phyloP scores from a whole-genome alignment of 2,888 invertebrate genomes.

The Dioctria linearis region DNA sequence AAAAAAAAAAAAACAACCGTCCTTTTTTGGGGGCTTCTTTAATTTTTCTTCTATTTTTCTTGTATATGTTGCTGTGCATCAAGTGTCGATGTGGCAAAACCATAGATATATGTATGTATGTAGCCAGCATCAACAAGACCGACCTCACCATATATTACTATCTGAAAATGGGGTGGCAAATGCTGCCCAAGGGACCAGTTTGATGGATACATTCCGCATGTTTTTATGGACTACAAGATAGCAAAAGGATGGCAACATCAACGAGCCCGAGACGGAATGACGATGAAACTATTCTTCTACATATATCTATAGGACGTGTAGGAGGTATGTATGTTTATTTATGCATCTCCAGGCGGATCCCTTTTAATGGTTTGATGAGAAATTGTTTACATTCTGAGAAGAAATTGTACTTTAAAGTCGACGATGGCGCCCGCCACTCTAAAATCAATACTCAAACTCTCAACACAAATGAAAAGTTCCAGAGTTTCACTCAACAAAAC shows the following conservation, averaged over 20 bases:
- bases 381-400: slow-evolving; percentile 12
- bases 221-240: slow-evolving; percentile 57
- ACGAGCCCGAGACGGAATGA: slow-evolving; percentile 36
- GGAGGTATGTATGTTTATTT: neutral
- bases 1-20: no score
- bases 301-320: neutral
- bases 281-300: slow-evolving; percentile 41
- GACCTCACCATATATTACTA: slow-evolving; percentile 59
- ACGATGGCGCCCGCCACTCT: no score
- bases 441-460: slow-evolving; percentile 10
- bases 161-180: slow-evolving; percentile 69
- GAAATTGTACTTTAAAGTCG: slow-evolving; percentile 10
- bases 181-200: slow-evolving; percentile 70
- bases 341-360: slow-evolving; percentile 7
- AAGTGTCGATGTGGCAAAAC: slow-evolving; percentile 55
- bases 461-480: neutral
- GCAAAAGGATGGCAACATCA: slow-evolving; percentile 41
- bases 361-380: slow-evolving; percentile 37
- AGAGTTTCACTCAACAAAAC: neutral
- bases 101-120: neutral
- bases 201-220: slow-evolving; percentile 67
- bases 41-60: slow-evolving; percentile 50
- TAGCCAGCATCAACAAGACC: slow-evolving; percentile 13
- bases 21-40: slow-evolving; percentile 33
- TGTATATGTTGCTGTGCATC: slow-evolving; percentile 44